Evolutionary conservation across 2,113 vertebrate genomes (phyloP).

Genomic region (Nothobranchius furzeri): DNA sequence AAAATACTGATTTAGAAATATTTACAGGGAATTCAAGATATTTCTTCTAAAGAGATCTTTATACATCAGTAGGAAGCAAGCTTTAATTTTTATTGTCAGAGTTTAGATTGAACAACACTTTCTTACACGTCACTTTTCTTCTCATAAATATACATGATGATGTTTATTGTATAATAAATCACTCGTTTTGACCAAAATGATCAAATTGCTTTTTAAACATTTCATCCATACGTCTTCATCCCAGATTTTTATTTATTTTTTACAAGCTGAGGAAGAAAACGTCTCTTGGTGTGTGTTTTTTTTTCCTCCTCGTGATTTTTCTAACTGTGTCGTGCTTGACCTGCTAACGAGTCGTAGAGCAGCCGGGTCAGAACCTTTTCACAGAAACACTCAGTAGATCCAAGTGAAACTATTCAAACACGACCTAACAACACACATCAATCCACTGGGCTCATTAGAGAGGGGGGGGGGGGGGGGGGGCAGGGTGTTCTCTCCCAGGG

Average conservation of each 20-base stretch:
- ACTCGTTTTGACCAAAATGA: neutral
- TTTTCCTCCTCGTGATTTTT: too few relatives aligned
- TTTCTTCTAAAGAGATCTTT: too few relatives aligned
- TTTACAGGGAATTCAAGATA: too few relatives aligned
- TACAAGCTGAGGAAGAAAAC: neutral
- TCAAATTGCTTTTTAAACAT: neutral
- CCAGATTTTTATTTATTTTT: neutral
- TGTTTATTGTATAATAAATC: too few relatives aligned
- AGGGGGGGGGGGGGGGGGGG: slow-evolving; percentile 26
- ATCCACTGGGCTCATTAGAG: slow-evolving; percentile 62
- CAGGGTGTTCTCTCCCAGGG: slow-evolving; percentile 45
- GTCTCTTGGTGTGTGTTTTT: slow-evolving; percentile 30
- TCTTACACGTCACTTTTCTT: neutral
- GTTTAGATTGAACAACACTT: too few relatives aligned
- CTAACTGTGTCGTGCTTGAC: too few relatives aligned
- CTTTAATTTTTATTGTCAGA: too few relatives aligned
- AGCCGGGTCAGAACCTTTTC: slow-evolving; percentile 34
- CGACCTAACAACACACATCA: slow-evolving; percentile 47
- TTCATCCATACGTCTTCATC: neutral
- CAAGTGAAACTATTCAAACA: slow-evolving; percentile 41
- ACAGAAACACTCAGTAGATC: slow-evolving; percentile 9
- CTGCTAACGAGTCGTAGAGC: neutral
- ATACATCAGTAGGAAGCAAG: too few relatives aligned
- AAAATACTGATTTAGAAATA: too few relatives aligned
- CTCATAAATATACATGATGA: neutral